phyloP scores from a whole-genome alignment of 2,113 vertebrate species.

The Pygoscelis adeliae region DNA sequence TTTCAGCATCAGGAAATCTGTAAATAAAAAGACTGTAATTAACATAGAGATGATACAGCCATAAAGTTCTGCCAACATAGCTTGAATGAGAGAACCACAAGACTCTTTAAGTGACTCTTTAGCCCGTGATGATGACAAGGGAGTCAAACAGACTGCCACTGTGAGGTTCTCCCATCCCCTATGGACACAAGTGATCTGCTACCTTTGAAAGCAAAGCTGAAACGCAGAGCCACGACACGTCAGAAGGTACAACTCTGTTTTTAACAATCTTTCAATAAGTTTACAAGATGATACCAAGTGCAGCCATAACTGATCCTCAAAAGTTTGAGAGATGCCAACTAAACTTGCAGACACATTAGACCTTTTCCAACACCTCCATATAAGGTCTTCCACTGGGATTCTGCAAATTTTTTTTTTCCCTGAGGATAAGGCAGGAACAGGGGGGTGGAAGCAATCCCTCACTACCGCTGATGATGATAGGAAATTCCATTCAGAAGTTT shows the following conservation, averaged over 20 bases:
- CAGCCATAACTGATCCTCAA: neutral
- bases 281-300: neutral
- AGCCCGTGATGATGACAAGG: neutral
- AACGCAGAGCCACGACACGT: neutral
- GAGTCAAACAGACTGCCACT: neutral
- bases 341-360: neutral
- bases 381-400: neutral
- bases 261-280: neutral
- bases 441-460: neutral
- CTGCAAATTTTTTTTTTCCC: neutral
- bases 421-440: neutral
- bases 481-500: neutral
- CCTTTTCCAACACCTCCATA: neutral
- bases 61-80: neutral
- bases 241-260: neutral
- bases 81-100: neutral
- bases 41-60: neutral
- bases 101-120: neutral
- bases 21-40: neutral
- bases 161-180: neutral
- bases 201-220: neutral
- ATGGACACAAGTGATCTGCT: neutral
- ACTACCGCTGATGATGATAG: accelerated
- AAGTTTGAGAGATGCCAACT: neutral
- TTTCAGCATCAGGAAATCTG: conserved; percentile 81